Conservation (phyloP, 2,888 invertebrate species). For the Acrobasis repandana region DNA sequence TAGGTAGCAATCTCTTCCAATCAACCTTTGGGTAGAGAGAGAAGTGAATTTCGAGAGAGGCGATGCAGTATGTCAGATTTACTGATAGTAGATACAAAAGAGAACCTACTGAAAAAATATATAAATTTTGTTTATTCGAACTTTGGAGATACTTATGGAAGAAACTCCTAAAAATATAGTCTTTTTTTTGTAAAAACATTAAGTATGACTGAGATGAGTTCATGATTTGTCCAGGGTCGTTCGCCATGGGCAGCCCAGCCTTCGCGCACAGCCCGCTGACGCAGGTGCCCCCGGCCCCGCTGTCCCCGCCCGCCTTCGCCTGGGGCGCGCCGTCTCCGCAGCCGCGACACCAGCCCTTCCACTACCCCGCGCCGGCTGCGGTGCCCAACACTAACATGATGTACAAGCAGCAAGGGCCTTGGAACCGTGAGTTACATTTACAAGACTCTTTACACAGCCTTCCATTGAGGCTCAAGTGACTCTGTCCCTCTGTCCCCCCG, state of each 20-base stretch:
- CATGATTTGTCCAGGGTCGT: constrained; percentile 2
- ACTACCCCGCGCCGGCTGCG: constrained; percentile 53
- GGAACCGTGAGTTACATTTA: constrained; percentile 62
- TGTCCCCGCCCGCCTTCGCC: constrained; percentile 62
- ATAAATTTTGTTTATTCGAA: too few species aligned
- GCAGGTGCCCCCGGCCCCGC: constrained; percentile 35
- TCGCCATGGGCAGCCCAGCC: constrained; percentile 51
- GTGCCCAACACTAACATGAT: constrained; percentile 51
- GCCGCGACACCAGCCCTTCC: constrained; percentile 57
- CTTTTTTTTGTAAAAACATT: too few species aligned
- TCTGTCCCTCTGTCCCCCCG: neutral
- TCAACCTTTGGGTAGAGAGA: too few species aligned
- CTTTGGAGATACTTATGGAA: too few species aligned
- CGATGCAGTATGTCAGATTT: too few species aligned
- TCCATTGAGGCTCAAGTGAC: neutral
- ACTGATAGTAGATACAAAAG: too few species aligned
- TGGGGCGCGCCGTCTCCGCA: constrained; percentile 75
- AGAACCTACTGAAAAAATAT: too few species aligned
- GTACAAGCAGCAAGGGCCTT: constrained; percentile 48
- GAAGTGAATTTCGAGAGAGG: too few species aligned
- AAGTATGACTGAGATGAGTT: neutral
- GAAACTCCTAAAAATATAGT: too few species aligned
- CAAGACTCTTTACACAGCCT: neutral
- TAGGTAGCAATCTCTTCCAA: too few species aligned
- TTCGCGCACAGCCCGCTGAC: constrained; percentile 52